A percentile compares a stretch with the other conserved stretches of the same genome.
These are phyloP conservation scores for Pica pica DNA, from an alignment of 2,113 vertebrate species.

Conservation along the genomic window DNA sequence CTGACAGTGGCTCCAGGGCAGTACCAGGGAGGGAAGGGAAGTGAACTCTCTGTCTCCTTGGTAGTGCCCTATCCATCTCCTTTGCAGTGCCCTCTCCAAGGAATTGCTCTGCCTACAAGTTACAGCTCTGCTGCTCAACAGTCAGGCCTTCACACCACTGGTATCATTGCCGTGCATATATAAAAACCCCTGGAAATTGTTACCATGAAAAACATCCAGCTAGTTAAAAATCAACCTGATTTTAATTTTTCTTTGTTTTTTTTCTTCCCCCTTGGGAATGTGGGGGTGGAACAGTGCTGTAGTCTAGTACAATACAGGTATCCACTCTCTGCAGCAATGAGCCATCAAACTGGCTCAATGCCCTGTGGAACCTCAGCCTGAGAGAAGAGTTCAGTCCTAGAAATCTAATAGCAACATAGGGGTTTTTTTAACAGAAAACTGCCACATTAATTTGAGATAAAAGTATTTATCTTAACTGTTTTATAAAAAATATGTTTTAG, in stretches of 20 bases:
- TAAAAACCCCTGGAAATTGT: not conserved
- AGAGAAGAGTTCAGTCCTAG: not conserved
- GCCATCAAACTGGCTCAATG: not conserved
- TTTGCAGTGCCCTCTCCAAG: not conserved
- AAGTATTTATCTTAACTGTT: not conserved
- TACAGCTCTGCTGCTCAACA: not conserved
- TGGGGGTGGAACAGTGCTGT: not conserved
- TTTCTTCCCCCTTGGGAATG: not conserved
- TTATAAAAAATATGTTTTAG: not conserved
- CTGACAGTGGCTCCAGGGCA: not conserved
- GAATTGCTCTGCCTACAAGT: not conserved
- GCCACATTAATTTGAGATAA: not conserved
- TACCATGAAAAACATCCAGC: not conserved
- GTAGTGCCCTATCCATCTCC: not conserved
- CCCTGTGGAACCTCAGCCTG: not conserved
- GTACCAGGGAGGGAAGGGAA: not conserved
- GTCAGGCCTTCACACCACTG: not conserved
- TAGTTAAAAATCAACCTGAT: not conserved
- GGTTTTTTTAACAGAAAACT: not conserved
- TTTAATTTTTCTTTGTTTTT: not conserved
- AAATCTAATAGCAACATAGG: not conserved
- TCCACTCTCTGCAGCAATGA: not conserved
- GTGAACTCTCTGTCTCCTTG: not conserved
- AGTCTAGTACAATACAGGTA: not conserved
- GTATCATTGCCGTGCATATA: not conserved